Evolutionary conservation across 2,797 vertebrate species (phyloP), one percentile per base, ranked within the genome.

Genomic region (Falco berigora): DNA sequence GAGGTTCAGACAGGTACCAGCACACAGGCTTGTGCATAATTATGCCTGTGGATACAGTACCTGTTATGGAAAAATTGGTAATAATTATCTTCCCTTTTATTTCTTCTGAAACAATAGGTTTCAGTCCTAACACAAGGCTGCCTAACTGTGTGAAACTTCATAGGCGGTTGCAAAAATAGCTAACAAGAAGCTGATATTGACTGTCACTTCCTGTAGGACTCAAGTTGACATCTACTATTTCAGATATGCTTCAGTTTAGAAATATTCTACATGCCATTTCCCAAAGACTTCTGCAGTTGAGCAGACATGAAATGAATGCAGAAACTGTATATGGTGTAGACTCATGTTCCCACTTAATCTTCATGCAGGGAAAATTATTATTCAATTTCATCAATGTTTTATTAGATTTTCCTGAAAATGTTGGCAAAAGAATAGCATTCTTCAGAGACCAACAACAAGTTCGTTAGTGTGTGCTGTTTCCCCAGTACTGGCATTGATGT

Each of bases 351-450:
- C 62, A 50, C 68, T 93, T 93, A 74, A 86, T 94, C 67, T 92
- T 93, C 24, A 62, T 71, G 68, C 49, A 84, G 62, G 52, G 47
- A 68, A 94, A 93, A 93, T 91, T 79, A 81, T 95, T 82, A 73
- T 88, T 76, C 71, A 47, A 56, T 84, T 91, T 92, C 81, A 94
- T 88, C 74, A 80, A 56, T 80, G 53, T 92, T 96, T 92, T 82
- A 88, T 88, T 96, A 94, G 73, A 81, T 92, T 92, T 90, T 78
- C 24, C 63, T 90, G 85, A 79, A 82, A 77, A 94, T 68, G 22
- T 42, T 96, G 56, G 34, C 66, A 86, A 83, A 80, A 86, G 24
- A 79, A 56, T 74, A 53, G 84, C 4, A 63, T 86, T 94, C 56
- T 88, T 88, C 24, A 52, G 86, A 64, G 56, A 64, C 78, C 74